Evolutionary conservation across 2,113 vertebrate species (phyloP).

Genomic region (Petrocephalus zakoni): DNA sequence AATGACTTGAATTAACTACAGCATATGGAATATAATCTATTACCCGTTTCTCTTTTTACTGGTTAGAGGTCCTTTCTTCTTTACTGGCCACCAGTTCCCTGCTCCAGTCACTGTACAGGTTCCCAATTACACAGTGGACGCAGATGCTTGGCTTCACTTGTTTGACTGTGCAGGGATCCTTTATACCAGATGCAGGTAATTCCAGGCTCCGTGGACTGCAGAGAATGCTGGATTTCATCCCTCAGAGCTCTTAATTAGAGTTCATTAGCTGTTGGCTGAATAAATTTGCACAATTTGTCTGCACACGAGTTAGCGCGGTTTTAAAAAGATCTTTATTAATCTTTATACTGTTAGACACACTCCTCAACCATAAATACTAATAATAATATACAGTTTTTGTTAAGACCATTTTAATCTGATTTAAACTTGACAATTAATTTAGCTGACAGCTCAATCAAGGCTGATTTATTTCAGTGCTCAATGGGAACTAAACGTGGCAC

Average conservation of each 20-base stretch:
- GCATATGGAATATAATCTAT: neutral
- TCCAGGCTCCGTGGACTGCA: neutral
- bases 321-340: neutral
- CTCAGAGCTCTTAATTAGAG: neutral
- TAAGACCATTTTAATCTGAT: conserved; percentile 4
- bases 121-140: neutral
- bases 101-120: neutral
- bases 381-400: conserved; percentile 1
- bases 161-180: neutral
- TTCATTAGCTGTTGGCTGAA: conserved; percentile 10
- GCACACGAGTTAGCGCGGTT: neutral
- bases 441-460: conserved; percentile 8
- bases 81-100: neutral
- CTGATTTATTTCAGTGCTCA: neutral
- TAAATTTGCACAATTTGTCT: conserved; percentile 7
- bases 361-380: conserved; percentile 6
- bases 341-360: neutral
- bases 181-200: neutral
- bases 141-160: neutral
- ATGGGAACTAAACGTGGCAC: neutral
- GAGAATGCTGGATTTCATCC: neutral
- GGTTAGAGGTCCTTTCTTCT: neutral
- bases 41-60: neutral
- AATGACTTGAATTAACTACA: neutral
- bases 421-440: neutral